Evolutionary conservation across 1,140 invertebrate genomes (phyloP).

Genomic region (Eueides isabella): DNA sequence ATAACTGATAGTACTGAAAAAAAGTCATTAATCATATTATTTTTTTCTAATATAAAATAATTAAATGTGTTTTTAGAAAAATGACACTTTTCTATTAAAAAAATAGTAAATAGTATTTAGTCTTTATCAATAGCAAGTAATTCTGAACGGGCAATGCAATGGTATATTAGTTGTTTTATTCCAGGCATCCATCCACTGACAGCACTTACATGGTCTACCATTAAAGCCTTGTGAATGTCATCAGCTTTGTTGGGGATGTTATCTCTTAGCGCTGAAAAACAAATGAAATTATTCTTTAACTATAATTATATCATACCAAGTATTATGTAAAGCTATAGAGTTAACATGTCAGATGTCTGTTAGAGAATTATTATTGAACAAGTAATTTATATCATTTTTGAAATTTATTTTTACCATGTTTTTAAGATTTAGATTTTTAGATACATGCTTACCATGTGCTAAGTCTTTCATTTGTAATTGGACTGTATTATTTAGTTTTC

Average conservation of each 20-base stretch:
- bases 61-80: too few species aligned
- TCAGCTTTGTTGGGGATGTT: constrained; percentile 73
- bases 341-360: neutral
- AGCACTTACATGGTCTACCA: constrained; percentile 81
- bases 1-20: too few species aligned
- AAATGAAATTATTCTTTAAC: neutral
- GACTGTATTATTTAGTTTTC: constrained; percentile 73
- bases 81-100: too few species aligned
- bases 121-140: constrained; percentile 75
- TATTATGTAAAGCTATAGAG: too few species aligned
- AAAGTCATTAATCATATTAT: too few species aligned
- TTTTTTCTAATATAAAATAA: too few species aligned
- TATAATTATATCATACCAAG: neutral
- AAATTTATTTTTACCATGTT: too few species aligned
- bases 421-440: too few species aligned
- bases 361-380: neutral
- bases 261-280: constrained; percentile 74
- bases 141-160: constrained; percentile 71
- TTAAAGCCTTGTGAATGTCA: constrained; percentile 80
- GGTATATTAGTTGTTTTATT: constrained; percentile 78
- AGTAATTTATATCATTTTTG: too few species aligned
- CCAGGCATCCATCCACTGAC: constrained; percentile 82
- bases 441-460: constrained; percentile 76
- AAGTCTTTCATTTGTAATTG: constrained; percentile 73
- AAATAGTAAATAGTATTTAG: constrained; percentile 15